Base-by-base conservation (phyloP, 1,140 invertebrate species). In the Camponotus floridanus region DNA sequence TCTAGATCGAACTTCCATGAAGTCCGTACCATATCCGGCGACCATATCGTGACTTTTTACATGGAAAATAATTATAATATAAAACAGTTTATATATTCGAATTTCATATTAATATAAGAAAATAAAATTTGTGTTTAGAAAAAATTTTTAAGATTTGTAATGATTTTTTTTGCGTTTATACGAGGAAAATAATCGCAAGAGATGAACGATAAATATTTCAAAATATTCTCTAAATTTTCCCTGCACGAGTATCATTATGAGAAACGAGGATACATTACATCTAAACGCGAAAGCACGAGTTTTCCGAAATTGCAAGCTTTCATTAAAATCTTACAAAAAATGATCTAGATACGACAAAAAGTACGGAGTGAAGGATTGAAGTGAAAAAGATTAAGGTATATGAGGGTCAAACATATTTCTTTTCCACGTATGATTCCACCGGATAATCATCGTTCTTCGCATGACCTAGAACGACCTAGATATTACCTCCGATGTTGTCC, bases 391-490 rank as follows among this genome's bases (percentile, higher is more conserved):
- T 78, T 74, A 61, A 57, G 71, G 21, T 78, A n/a, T 84, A 45
- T 65, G n/a, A 74, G 51, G 61, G 55, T 73, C 26, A 61, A 45
- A 83, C 33, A 57, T n/a, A 73, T 76, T 70, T 70, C 74, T 86
- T 67, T 6, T 45, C 9, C 18, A 36, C 48, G 45, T 21, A 51
- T 31, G 51, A 79, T 87, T 79, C 79, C 33, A 18, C 70, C 68
- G 76, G 73, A 74, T 74, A 73, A 48, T 89, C 48, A 51, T 15
- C 67, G 79, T 64, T 57, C 79, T 84, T 67, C 45, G 39, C 39
- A 42, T 62, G 65, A 86, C 85, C 76, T 80, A 87, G 76, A 64
- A 67, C 71, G 88, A 90, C 89, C 89, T 62, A 89, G 86, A 90
- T 90, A 85, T 48, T n/a, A 61, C 65, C 55, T 87, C 62, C 76